Evolutionary conservation across 2,888 invertebrate species (phyloP).

Genomic region (Apoderus coryli): DNA sequence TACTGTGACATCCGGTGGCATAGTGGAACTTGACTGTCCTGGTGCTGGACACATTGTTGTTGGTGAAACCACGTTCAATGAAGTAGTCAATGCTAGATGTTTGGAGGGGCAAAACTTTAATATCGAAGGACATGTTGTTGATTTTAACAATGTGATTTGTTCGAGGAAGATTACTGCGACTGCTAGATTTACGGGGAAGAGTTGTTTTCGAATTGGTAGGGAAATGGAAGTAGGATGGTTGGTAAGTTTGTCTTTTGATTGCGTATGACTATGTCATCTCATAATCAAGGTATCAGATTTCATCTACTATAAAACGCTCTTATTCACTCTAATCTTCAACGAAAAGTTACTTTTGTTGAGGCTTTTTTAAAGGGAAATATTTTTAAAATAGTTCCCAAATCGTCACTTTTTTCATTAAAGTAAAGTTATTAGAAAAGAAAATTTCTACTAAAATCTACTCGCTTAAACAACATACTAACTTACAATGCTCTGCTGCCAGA

Average conservation of each 20-base stretch:
- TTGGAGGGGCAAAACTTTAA: slow-evolving; percentile 16
- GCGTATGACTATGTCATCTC: too few species aligned
- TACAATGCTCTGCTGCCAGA: too few species aligned
- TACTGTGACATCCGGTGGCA: slow-evolving; percentile 1
- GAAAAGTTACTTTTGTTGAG: too few species aligned
- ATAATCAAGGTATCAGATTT: too few species aligned
- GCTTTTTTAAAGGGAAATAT: too few species aligned
- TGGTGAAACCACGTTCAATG: slow-evolving; percentile 3
- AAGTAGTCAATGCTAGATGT: slow-evolving; percentile 15
- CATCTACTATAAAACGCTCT: too few species aligned
- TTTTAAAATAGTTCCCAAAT: too few species aligned
- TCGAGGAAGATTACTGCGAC: slow-evolving; percentile 30
- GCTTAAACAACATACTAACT: too few species aligned
- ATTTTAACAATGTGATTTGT: slow-evolving; percentile 34
- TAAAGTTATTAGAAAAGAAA: too few species aligned
- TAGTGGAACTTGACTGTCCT: slow-evolving; percentile 11
- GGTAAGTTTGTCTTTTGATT: not conserved
- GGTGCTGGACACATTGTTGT: slow-evolving; percentile 9
- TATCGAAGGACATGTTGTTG: slow-evolving; percentile 12
- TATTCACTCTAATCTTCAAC: too few species aligned
- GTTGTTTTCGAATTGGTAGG: slow-evolving; percentile 32
- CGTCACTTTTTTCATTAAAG: too few species aligned
- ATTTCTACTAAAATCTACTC: too few species aligned
- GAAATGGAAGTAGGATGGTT: slow-evolving; percentile 36
- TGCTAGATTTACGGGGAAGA: slow-evolving; percentile 29